These are phyloP conservation scores for Scaptomyza hsui DNA, from an alignment of 1,140 invertebrate genomes.

Conservation along the genomic window DNA sequence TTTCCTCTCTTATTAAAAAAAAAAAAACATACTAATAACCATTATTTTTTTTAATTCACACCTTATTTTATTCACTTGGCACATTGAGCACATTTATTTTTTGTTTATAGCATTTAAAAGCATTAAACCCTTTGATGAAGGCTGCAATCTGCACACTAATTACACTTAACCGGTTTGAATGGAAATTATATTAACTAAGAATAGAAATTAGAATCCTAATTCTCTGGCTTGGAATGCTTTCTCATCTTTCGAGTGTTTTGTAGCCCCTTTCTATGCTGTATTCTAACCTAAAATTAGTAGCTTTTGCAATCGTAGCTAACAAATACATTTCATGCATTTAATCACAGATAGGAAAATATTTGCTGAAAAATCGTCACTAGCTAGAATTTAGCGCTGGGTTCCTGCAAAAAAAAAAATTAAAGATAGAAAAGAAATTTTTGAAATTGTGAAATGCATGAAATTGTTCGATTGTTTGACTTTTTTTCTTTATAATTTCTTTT, in stretches of 20 bases:
- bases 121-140: no score
- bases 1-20: background rate
- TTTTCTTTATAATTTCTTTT: constrained; percentile 84
- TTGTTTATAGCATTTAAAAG: no score
- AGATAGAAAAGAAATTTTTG: constrained; percentile 9
- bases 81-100: no score
- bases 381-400: background rate
- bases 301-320: constrained; percentile 34
- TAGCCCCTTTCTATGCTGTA: background rate
- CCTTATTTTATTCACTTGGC: background rate
- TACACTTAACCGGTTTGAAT: no score
- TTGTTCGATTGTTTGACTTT: constrained; percentile 76
- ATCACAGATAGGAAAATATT: background rate
- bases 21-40: background rate
- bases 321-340: constrained; percentile 50
- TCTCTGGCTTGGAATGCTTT: background rate
- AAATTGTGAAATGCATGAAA: constrained; percentile 73
- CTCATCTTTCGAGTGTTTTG: no score
- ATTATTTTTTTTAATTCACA: background rate
- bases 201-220: no score
- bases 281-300: background rate
- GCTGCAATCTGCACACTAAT: no score
- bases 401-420: background rate
- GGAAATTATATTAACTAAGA: no score
- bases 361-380: background rate